Evolutionary conservation across 2,888 invertebrate species (phyloP), one percentile per base, ranked within the genome.

Genomic region (Drosophila nigricruria): DNA sequence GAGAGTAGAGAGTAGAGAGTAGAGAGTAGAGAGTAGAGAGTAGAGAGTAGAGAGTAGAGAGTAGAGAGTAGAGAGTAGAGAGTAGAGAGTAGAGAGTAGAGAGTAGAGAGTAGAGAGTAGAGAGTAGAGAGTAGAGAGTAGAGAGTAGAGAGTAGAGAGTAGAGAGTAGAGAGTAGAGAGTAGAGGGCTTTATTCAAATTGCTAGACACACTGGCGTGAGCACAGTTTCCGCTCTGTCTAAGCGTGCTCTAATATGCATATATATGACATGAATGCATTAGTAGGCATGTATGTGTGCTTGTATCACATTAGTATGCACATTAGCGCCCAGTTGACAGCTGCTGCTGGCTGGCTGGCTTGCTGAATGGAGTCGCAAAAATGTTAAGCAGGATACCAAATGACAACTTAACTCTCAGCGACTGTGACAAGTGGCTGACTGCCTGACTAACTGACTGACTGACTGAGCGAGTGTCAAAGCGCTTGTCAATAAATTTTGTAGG

Each of bases 401-500:
- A 80, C 80, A 79, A 67, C 70, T 79, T 68, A 77, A 81, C 81
- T 88, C 34, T 3, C 30, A 10, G 34, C 66, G 77, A 77, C 76
- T 12, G 42, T 72, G 79, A 83, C 76, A 82, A 77, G 67, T 25
- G 53, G n/a, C 36, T 20, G 53, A 38, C 67, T 62, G 64, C 64
- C 70, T 59, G 67, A 62, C 63, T 69, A 61, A 38, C 64, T 64
- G 69, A 47, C 65, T 73, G 66, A 54, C 77, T 61, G 65, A 58
- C 43, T 70, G 77, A 62, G 60, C 60, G 82, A 84, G 76, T 84
- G 83, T 62, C 83, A 83, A 59, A 56, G 66, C 27, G 77, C 68
- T 73, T 87, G 87, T 87, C 85, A 81, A 88, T 84, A 87, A 84
- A 88, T 88, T 82, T 69, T 62, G 53, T 72, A 70, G 73, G 58